Evolutionary conservation across 2,797 vertebrate species (phyloP).

Genomic region (Nyctibius grandis): DNA sequence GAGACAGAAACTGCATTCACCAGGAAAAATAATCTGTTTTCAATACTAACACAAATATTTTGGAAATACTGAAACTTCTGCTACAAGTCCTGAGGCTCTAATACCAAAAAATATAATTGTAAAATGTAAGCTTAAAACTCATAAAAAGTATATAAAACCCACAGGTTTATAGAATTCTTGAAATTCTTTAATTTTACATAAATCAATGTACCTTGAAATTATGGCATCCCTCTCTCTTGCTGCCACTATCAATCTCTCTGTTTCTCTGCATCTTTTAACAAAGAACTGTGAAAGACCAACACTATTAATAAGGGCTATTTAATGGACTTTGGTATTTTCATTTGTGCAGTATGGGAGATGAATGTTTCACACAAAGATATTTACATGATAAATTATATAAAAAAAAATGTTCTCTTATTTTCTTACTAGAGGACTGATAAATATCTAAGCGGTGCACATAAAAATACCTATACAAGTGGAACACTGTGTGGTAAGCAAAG

Average conservation of each 20-base stretch:
- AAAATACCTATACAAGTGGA: background rate
- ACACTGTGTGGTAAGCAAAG: background rate
- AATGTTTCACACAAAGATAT: background rate
- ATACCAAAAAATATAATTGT: background rate
- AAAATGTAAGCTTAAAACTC: background rate
- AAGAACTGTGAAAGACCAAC: background rate
- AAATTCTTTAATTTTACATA: background rate
- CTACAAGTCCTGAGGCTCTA: background rate
- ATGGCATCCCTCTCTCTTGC: background rate
- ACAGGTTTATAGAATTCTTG: background rate
- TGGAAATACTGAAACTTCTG: background rate
- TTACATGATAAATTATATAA: background rate
- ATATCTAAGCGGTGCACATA: background rate
- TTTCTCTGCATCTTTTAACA: background rate
- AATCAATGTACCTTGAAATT: background rate
- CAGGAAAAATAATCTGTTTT: fast-evolving
- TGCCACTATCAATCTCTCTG: background rate
- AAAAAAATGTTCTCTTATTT: background rate
- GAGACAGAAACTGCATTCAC: background rate
- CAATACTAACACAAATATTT: background rate
- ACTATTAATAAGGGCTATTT: background rate
- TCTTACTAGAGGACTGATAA: background rate
- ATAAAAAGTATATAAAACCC: background rate
- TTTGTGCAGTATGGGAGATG: background rate
- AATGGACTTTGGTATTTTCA: background rate